Percentiles rank a stretch among this genome's conserved stretches.
Evolutionary conservation across 2,113 vertebrate genomes (phyloP).

Genomic region (Motacilla alba): DNA sequence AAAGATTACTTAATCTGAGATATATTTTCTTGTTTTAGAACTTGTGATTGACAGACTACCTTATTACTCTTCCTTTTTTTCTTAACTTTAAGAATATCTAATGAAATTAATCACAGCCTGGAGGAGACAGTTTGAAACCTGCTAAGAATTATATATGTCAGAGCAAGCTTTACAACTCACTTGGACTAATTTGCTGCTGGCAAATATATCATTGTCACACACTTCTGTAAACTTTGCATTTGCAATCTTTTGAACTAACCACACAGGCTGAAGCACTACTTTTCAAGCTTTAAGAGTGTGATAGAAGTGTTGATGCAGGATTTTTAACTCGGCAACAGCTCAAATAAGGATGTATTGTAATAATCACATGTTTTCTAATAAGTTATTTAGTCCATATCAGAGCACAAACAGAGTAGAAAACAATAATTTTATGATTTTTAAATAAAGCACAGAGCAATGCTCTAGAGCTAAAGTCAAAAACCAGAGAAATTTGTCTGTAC

Average conservation of each 20-base stretch:
- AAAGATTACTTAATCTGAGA: slow-evolving; percentile 36
- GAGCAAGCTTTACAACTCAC: slow-evolving; percentile 63
- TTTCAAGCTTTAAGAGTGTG: not conserved
- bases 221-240: slow-evolving; percentile 63
- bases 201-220: slow-evolving; percentile 63
- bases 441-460: not conserved
- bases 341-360: not conserved
- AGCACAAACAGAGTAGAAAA: not conserved
- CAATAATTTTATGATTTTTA: not conserved
- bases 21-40: slow-evolving; percentile 5
- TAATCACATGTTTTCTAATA: not conserved
- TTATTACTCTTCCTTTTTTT: slow-evolving; percentile 22
- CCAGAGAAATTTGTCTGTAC: not conserved
- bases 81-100: slow-evolving; percentile 52
- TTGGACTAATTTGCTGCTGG: slow-evolving; percentile 68
- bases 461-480: not conserved
- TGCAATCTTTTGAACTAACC: slow-evolving; percentile 65
- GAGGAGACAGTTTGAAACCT: slow-evolving; percentile 63
- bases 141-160: slow-evolving; percentile 66
- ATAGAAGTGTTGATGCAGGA: not conserved
- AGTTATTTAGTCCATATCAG: not conserved
- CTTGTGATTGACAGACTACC: slow-evolving; percentile 47
- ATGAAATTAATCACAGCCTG: slow-evolving; percentile 72
- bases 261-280: slow-evolving; percentile 27
- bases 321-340: not conserved